Percentiles rank a stretch among this genome's conserved stretches.
Evolutionary conservation across 2,113 vertebrate species (phyloP).

Genomic region (Strix aluco): DNA sequence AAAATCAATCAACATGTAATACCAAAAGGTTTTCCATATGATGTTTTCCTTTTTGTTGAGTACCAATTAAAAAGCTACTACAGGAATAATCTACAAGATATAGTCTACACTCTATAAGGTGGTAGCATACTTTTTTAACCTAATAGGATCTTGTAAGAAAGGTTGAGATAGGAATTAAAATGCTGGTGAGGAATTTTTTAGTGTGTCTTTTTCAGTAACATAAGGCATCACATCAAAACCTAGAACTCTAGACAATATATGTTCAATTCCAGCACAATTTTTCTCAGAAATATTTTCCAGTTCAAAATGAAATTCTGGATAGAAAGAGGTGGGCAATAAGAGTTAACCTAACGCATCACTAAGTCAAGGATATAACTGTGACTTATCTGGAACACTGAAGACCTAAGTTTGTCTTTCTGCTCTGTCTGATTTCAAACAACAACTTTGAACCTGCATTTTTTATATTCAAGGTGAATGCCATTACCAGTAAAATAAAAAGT

Average conservation of each 20-base stretch:
- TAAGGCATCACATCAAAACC: not conserved
- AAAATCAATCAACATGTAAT: not conserved
- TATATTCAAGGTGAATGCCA: not conserved
- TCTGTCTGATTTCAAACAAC: not conserved
- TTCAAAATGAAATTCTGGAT: not conserved
- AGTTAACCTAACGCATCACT: not conserved
- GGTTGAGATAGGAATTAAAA: not conserved
- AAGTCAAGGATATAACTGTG: not conserved
- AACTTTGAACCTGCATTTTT: not conserved
- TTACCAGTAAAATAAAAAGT: not conserved
- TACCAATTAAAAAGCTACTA: not conserved
- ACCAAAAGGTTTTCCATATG: not conserved
- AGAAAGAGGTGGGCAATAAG: not conserved
- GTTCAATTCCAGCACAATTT: not conserved
- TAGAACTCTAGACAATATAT: not conserved
- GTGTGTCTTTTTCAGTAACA: not conserved
- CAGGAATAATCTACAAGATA: not conserved
- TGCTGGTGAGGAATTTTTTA: not conserved
- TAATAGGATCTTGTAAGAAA: not conserved
- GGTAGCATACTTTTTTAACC: not conserved
- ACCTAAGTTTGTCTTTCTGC: not conserved
- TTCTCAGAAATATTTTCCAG: not conserved
- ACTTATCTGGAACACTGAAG: not conserved
- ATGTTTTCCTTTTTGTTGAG: not conserved
- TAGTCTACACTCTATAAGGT: accelerated